phyloP scores from a whole-genome alignment of 2,113 vertebrate species.

The Brachirus orientalis region DNA sequence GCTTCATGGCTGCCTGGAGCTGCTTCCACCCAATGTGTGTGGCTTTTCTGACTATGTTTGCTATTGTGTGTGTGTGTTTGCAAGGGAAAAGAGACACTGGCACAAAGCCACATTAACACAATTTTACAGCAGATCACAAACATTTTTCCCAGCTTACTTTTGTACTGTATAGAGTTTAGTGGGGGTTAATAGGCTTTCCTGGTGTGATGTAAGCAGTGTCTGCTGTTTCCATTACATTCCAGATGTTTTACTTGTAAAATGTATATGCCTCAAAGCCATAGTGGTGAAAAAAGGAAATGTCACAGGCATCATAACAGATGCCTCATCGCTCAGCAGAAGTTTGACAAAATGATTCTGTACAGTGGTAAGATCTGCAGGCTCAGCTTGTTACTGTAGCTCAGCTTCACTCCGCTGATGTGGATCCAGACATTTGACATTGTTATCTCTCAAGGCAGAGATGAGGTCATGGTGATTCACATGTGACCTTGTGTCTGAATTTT shows the following conservation, averaged over 20 bases:
- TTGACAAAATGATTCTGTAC: conserved; percentile 1
- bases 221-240: conserved; percentile 64
- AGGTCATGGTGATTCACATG: conserved; percentile 2
- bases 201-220: conserved; percentile 50
- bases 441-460: neutral
- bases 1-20: neutral
- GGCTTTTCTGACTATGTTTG: too few relatives aligned
- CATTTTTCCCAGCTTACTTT: neutral
- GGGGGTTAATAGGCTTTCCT: conserved; percentile 27
- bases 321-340: neutral
- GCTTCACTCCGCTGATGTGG: conserved; percentile 24
- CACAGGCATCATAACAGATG: conserved; percentile 4
- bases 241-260: conserved; percentile 52
- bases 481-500: neutral
- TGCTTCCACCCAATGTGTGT: neutral
- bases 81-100: conserved; percentile 2
- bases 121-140: neutral
- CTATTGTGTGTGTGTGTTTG: neutral
- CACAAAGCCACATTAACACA: conserved; percentile 8
- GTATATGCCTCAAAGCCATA: conserved; percentile 8
- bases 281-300: conserved; percentile 29
- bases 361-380: neutral
- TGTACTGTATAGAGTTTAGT: conserved; percentile 17
- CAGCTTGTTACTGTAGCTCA: neutral
- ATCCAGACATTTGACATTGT: conserved; percentile 47